Base-by-base conservation (phyloP, 2,113 vertebrate genomes). In the Turdus rufiventris region DNA sequence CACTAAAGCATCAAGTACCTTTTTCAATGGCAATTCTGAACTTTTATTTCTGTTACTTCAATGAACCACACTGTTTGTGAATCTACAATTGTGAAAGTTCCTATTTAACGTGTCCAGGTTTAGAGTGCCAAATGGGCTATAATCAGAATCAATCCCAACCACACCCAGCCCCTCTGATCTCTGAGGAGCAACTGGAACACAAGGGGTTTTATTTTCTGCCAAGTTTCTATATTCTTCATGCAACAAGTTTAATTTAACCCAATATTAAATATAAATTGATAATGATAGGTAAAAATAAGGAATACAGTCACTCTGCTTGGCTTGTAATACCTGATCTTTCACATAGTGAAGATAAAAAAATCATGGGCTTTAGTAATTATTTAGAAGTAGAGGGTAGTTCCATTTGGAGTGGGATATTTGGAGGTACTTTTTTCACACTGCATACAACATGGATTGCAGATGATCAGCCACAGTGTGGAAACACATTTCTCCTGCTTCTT, bases 21-120 rank as follows among this genome's bases (percentile, higher is more conserved):
- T 73, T 62, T 20, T 36, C 9, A 43, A 8, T 19, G 26, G 36
- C 21, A 80, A 11, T 43, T 66, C 36, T 19, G 38, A 80, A 24
- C 8, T 45, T 45, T 10, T 36, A 19, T 51, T 73, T 80, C 43
- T 65, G 12, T 51, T 19, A 8, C 6, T 72, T 71, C 34, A 71
- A 9, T 31, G 36, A 63, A 23, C 25, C 15, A 28, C 12, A 12
- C 2, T 57, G 5, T 33, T 57, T 15, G 4, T 50, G 14, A 65
- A 43, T 36, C 21, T 50, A 12, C 18, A 57, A 3, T 16, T 72
- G 8, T 65, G 36, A 33, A 72, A 14, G 3, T 3, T 65, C 14
- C 15, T 43, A 4, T n/a, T 58, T 36, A 57, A 43, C 0, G 0
- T 43, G 33, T 28, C 9, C 36, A 66, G 26, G 8, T 2, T 43